Evolutionary conservation across 2,113 vertebrate species (phyloP).

Genomic region (Halcyon malimbica): DNA sequence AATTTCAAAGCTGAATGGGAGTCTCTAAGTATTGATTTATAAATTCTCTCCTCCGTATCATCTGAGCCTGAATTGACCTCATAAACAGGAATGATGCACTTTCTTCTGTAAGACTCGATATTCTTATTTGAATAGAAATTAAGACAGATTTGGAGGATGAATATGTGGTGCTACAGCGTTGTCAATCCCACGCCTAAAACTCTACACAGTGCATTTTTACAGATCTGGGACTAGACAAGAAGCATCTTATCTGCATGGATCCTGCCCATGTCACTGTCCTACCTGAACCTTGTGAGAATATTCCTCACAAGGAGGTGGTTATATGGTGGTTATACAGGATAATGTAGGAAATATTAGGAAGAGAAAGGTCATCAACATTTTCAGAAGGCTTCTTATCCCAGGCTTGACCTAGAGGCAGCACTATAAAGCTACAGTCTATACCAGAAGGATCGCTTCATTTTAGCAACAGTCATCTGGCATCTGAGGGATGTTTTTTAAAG

Average conservation of each 20-base stretch:
- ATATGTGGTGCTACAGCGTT: neutral
- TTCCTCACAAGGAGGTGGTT: neutral
- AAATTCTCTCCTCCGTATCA: neutral
- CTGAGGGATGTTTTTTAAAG: neutral
- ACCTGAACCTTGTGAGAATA: neutral
- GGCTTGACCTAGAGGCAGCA: neutral
- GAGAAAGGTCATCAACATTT: neutral
- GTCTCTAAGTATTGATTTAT: neutral
- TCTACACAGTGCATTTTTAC: neutral
- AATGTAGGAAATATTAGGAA: neutral
- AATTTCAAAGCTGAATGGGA: neutral
- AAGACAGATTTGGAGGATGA: neutral
- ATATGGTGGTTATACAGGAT: neutral
- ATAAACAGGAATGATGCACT: neutral
- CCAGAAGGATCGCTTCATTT: neutral
- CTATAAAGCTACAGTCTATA: neutral
- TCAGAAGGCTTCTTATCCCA: neutral
- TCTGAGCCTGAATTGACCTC: neutral
- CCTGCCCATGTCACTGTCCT: neutral
- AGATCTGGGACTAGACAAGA: neutral
- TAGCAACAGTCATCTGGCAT: neutral
- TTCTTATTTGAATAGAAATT: neutral
- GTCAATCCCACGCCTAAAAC: neutral
- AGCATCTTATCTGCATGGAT: accelerated
- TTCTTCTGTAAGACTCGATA: neutral